A percentile compares a stretch with the other conserved stretches of the same genome.
phyloP scores from a whole-genome alignment of 1,140 invertebrate genomes.

The Drosophila fuyamai region DNA sequence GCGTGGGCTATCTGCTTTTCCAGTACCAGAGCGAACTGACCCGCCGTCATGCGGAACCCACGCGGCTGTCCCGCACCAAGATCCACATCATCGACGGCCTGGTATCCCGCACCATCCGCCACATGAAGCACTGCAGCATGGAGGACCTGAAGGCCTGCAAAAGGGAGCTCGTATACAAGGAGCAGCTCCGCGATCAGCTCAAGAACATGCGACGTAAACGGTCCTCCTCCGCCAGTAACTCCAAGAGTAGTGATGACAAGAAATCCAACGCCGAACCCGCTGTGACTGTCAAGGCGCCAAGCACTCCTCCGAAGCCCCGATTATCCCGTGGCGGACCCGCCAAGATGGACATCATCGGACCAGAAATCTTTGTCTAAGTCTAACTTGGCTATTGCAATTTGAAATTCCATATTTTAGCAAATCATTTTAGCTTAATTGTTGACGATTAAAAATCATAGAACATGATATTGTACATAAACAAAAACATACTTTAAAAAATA shows the following conservation, averaged over 20 bases:
- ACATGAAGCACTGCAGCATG: slow-evolving; percentile 68
- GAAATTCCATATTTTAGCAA: slow-evolving; percentile 10
- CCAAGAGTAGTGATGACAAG: neutral
- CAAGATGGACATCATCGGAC: slow-evolving; percentile 53
- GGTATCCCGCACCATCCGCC: slow-evolving; percentile 63
- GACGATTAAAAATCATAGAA: slow-evolving; percentile 77
- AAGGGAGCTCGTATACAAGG: slow-evolving; percentile 69
- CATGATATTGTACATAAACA: slow-evolving; percentile 28
- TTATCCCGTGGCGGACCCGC: neutral
- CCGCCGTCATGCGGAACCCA: slow-evolving; percentile 67
- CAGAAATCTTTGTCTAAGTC: slow-evolving; percentile 65
- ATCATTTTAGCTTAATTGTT: slow-evolving; percentile 64
- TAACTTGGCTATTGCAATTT: slow-evolving; percentile 2
- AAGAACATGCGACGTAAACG: slow-evolving; percentile 38
- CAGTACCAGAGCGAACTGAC: slow-evolving; percentile 72
- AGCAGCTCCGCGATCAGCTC: slow-evolving; percentile 59
- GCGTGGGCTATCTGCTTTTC: slow-evolving; percentile 70
- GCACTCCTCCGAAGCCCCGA: slow-evolving; percentile 63
- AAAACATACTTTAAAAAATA: neutral
- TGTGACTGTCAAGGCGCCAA: slow-evolving; percentile 38
- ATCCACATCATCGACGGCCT: slow-evolving; percentile 77
- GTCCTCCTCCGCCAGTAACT: neutral
- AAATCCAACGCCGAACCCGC: neutral
- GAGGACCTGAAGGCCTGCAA: slow-evolving; percentile 74
- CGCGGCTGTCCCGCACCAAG: slow-evolving; percentile 68